Evolutionary conservation across 2,797 vertebrate species (phyloP), one percentile per base, ranked within the genome.

Genomic region (Cephalopachus bancanus): DNA sequence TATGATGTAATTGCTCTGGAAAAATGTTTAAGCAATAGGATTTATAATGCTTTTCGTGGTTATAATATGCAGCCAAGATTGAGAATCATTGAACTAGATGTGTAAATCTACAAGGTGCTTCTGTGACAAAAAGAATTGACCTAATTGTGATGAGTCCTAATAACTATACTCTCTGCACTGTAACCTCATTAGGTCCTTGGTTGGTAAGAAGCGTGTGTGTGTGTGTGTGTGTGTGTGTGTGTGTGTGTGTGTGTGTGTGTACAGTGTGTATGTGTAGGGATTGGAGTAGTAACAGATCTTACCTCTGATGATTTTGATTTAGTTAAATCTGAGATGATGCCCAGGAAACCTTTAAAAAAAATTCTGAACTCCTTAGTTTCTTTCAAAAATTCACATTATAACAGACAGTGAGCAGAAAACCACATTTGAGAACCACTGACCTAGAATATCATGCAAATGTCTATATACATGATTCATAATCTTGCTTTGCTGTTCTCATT

Each of bases 1-100:
- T 79, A 62, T 89, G 85, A 85, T 94, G 20, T 78, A 60, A 92
- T 85, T 97, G 81, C 74, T 92, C 85, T 71, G 28, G 75, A 69
- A 79, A 80, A 59, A 81, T 74, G 15, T 11, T 80, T 79, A 28
- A 80, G 16, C 69, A 55, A 76, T 33, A 89, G 33, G 69, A 86
- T 86, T 95, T 96, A 95, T 33, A 86, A 87, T 92, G 12, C 11
- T 88, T 16, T 79, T 65, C 51, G 19, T 74, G 87, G 85, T 84
- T 91, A 79, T 7, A 64, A 83, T 64, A 19, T 62, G 5, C 5
- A 86, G 59, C 26, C 51, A 88, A 86, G 24, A 79, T 0, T 69
- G n/a, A 83, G 28, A 85, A 88, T 14, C n/a, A 75, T 3, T 60
- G 57, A 79, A 79, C 37, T 55, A 67, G 30, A 57, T 83, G 4